phyloP scores from a whole-genome alignment of 2,888 invertebrate genomes.

The Drosophila mulleri region DNA sequence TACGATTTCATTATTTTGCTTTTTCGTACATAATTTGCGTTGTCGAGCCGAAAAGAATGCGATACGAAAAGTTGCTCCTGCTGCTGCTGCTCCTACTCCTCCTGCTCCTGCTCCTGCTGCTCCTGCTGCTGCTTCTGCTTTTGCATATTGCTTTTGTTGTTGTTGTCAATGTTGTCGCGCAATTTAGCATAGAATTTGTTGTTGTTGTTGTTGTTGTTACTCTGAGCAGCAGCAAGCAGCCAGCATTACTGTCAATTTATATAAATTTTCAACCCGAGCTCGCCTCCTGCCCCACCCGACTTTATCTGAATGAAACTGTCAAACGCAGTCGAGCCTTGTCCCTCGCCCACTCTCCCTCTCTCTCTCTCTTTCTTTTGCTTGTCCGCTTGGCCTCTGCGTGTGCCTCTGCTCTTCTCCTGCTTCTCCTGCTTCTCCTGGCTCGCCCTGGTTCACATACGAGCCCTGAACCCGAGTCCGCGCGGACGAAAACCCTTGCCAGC shows the following conservation, averaged over 20 bases:
- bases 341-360: not conserved
- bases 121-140: constrained; percentile 6
- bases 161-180: constrained; percentile 50
- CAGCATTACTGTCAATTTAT: constrained; percentile 78
- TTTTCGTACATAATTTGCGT: constrained; percentile 74
- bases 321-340: constrained; percentile 44
- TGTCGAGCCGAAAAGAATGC: constrained; percentile 57
- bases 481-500: constrained; percentile 59
- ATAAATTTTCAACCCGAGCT: constrained; percentile 61
- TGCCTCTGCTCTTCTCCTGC: too few species aligned
- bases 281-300: not conserved
- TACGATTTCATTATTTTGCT: constrained; percentile 77
- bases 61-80: constrained; percentile 52
- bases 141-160: constrained; percentile 13
- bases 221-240: constrained; percentile 46
- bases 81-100: constrained; percentile 3
- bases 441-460: not conserved
- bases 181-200: constrained; percentile 60
- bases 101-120: constrained; percentile 16
- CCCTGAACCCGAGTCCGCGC: constrained; percentile 14
- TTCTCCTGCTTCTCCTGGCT: not conserved
- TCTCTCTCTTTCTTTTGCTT: not conserved
- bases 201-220: constrained; percentile 60
- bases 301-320: constrained; percentile 57
- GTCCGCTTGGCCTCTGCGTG: constrained; percentile 2